Evolutionary conservation across 2,113 vertebrate genomes (phyloP).

Genomic region (Nestor notabilis): DNA sequence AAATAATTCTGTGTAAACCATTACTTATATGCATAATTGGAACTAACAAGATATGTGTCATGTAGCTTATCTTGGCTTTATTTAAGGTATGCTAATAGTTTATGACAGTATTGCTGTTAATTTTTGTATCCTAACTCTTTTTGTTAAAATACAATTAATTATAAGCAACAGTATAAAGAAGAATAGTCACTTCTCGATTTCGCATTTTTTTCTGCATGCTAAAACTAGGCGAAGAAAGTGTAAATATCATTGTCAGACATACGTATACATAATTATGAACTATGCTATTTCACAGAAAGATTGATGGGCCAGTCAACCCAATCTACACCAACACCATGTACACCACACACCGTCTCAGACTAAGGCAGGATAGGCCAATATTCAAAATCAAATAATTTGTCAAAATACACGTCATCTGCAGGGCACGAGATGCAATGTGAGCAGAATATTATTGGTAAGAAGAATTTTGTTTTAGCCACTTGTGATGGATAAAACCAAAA

Average conservation of each 20-base stretch:
- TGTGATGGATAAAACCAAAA: neutral
- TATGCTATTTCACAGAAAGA: neutral
- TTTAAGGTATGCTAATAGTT: neutral
- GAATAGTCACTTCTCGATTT: neutral
- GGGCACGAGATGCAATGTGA: neutral
- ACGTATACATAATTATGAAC: neutral
- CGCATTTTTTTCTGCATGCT: neutral
- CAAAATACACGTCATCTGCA: neutral
- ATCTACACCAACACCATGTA: neutral
- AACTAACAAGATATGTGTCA: neutral
- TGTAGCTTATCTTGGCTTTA: neutral
- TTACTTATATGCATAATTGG: neutral
- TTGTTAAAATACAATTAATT: neutral
- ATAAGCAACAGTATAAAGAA: neutral
- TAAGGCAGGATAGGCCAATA: neutral
- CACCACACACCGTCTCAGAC: neutral
- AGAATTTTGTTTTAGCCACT: neutral
- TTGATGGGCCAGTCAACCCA: neutral
- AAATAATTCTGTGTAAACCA: neutral
- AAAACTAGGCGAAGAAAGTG: neutral
- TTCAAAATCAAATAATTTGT: neutral
- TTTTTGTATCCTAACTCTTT: neutral
- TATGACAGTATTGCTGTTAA: neutral
- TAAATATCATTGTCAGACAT: neutral
- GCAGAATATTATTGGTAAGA: neutral